Evolutionary conservation across 35 echinoderm and acorn worm genomes (phyloP), one percentile per base, ranked within the genome.

Genomic region (Lytechinus pictus): DNA sequence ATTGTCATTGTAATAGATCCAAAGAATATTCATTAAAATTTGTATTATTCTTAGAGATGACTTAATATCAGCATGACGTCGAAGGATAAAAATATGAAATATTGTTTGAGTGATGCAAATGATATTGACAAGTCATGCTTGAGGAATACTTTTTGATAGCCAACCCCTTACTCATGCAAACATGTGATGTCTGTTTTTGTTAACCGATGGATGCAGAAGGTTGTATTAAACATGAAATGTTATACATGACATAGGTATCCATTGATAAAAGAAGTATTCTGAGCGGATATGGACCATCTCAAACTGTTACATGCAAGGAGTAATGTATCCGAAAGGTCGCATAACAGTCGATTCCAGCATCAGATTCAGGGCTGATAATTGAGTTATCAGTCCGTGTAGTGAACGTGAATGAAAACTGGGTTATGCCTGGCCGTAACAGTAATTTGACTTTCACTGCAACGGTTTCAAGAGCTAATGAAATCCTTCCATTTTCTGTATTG

Each of bases 281-380:
- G 0, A 79, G 66, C 66, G 19, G 19, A n/a, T 79, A 24, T 24
- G 66, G 66, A 79, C 66, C 14, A 24, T 79, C 66, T 79, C 19
- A 79, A 79, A 79, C 66, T 6, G 66, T 79, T 79, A 79, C 66
- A 79, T n/a, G n/a, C 19, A 79, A 24, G 66, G 8, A 24, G 66
- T 24, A 79, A 79, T 79, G 66, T 79, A 79, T 79, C 12, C 14
- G 19, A 79, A 79, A 79, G 66, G 66, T 79, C 66, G 66, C 3
- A 79, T 14, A 27, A 24, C 66, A 79, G 66, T 79, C 66, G 6
- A 79, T 79, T 24, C 66, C 21, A 8, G 4, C 4, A 24, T 79
- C 66, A n/a, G 66, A 79, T 79, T 24, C 19, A 79, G 66, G 66
- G 66, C 66, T 79, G 66, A 79, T 79, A 79, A 79, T 79, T 79